phyloP scores from a whole-genome alignment of 2,888 invertebrate genomes.

The Trissonchulus latispiculum region DNA sequence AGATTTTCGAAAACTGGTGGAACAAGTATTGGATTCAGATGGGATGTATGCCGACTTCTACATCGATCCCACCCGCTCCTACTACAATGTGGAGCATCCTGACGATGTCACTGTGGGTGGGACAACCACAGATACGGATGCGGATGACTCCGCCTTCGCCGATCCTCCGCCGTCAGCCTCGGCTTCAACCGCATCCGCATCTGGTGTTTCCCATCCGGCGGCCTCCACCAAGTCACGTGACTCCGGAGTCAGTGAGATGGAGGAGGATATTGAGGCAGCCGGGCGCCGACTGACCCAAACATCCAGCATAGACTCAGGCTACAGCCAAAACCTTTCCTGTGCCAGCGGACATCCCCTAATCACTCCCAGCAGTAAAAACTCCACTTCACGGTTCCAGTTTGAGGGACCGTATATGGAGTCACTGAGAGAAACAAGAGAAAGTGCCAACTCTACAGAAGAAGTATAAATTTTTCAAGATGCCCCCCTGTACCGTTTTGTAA shows the following conservation, averaged over 20 bases:
- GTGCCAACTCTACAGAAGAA: too few species aligned
- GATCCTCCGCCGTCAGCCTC: neutral
- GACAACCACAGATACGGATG: neutral
- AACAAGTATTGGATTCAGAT: constrained; percentile 43
- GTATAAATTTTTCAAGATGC: too few species aligned
- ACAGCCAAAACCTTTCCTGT: neutral
- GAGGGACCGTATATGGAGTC: neutral
- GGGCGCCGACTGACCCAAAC: neutral
- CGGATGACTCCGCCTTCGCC: neutral
- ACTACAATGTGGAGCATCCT: constrained; percentile 14
- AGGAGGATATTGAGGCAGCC: neutral
- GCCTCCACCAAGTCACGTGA: neutral
- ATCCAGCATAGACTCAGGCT: neutral
- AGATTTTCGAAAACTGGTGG: constrained; percentile 61
- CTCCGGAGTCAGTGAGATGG: neutral
- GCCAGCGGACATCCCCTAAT: too few species aligned
- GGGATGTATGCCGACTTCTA: constrained; percentile 12
- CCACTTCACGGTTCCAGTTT: neutral
- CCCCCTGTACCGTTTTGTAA: too few species aligned
- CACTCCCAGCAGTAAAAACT: neutral
- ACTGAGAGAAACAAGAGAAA: neutral
- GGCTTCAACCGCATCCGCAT: neutral
- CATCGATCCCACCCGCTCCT: constrained; percentile 11
- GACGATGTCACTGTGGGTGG: neutral
- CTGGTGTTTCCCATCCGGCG: neutral